Percentiles rank a stretch among this genome's conserved stretches.
Evolutionary conservation across 2,113 vertebrate genomes (phyloP).

Genomic region (Arothron firmamentum): DNA sequence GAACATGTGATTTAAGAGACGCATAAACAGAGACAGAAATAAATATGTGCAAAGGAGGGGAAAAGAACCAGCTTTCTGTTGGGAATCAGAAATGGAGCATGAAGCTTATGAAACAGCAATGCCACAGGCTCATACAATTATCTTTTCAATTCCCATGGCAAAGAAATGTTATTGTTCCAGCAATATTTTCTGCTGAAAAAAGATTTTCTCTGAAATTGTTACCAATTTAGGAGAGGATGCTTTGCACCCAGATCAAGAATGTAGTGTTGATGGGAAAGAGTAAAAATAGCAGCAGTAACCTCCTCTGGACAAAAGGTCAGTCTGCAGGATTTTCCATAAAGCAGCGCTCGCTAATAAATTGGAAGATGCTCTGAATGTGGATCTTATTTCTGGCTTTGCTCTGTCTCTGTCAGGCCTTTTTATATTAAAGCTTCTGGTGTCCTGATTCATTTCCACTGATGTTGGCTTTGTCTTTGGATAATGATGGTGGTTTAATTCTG

Average conservation of each 20-base stretch:
- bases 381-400: background rate
- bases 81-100: slow-evolving; percentile 65
- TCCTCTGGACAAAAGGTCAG: slow-evolving; percentile 3
- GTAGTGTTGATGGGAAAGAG: slow-evolving; percentile 21
- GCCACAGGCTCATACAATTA: slow-evolving; percentile 68
- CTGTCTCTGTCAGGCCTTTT: background rate
- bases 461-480: no score
- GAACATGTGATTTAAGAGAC: slow-evolving; percentile 51
- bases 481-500: no score
- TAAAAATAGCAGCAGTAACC: background rate
- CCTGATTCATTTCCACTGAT: no score
- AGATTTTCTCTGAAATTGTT: slow-evolving; percentile 52
- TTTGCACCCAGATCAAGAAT: slow-evolving; percentile 30
- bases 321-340: slow-evolving; percentile 4
- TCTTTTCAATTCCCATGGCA: slow-evolving; percentile 68
- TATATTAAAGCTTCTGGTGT: no score
- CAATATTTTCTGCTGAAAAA: slow-evolving; percentile 45
- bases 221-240: slow-evolving; percentile 56
- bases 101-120: slow-evolving; percentile 61
- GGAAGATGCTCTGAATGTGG: background rate
- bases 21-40: slow-evolving; percentile 60
- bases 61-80: slow-evolving; percentile 52
- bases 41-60: slow-evolving; percentile 51
- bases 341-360: slow-evolving; percentile 4
- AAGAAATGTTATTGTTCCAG: slow-evolving; percentile 60